Evolutionary conservation across 1,140 invertebrate species (phyloP), one percentile per base, ranked within the genome.

Genomic region (Leptonema lineaticorne): DNA sequence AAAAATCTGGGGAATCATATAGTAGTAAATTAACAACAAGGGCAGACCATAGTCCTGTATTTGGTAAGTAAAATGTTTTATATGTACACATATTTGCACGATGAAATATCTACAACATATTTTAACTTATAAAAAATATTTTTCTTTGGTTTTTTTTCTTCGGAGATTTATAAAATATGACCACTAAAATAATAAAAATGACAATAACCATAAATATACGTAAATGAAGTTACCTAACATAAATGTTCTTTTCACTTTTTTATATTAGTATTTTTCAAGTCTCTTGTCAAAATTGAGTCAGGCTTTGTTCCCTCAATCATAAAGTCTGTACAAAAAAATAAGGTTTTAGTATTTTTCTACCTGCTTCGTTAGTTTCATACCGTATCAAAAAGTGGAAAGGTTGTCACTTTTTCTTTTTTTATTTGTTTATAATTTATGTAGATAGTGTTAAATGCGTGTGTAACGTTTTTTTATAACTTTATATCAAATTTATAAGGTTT

Each of bases 41-140:
- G 78, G 87, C 90, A 73, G 91, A 93, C 77, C 87, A 91, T 77
- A 92, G 90, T 83, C 90, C 92, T 69, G 91, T 92, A 72, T 93
- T 92, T 79, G 90, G 92, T 93, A 82, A 92, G 91, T 89, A 20
- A 16, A 50, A 26, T 53, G 9, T 53, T 26, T 26, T 7, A 7
- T 11, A 53, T 16, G 41, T 46, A 9, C 41, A 4, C 26, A 16
- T 11, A 16, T 24, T 41, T 56, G 56, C 41, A 30, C 50, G n/a
- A 24, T 33, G 56, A 50, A 33, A 56, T n/a, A n/a, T n/a, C n/a
- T n/a, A n/a, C n/a, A n/a, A n/a, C n/a, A n/a, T n/a, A n/a, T n/a
- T n/a, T n/a, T n/a, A n/a, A n/a, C n/a, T n/a, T n/a, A n/a, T 45
- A 37, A 46, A 6, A 16, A 50, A 50, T 24, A 50, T 50, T 50